phyloP scores from a whole-genome alignment of 2,888 invertebrate species.

The Scotopteryx bipunctaria region DNA sequence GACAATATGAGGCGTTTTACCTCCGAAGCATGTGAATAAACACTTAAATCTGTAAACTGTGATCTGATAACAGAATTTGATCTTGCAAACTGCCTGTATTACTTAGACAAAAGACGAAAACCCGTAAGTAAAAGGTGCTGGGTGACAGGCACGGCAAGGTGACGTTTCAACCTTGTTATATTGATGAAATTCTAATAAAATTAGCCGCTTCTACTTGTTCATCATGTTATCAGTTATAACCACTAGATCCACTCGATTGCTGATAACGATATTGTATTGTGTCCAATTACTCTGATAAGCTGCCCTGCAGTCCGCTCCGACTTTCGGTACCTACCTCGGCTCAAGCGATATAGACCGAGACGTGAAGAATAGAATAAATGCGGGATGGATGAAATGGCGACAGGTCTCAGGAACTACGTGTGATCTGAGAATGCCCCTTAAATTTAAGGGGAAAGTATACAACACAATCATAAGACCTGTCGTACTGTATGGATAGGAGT shows the following conservation, averaged over 20 bases:
- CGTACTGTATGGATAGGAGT: too few relatives aligned
- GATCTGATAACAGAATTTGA: neutral
- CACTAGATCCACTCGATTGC: slow-evolving; percentile 1
- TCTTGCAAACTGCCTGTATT: neutral
- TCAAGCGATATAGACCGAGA: too few relatives aligned
- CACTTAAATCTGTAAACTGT: neutral
- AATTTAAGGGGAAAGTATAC: too few relatives aligned
- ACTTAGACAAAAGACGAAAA: neutral
- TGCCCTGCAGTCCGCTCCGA: neutral
- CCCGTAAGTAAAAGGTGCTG: slow-evolving; percentile 15
- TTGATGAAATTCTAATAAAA: slow-evolving; percentile 36
- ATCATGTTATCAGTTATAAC: slow-evolving; percentile 2
- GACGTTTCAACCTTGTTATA: slow-evolving; percentile 53
- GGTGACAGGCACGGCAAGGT: slow-evolving; percentile 48
- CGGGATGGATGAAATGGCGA: too few relatives aligned
- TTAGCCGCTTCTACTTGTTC: neutral
- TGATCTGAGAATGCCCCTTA: too few relatives aligned
- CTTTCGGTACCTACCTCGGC: too few relatives aligned
- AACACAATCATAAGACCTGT: too few relatives aligned
- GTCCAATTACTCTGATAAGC: slow-evolving; percentile 4
- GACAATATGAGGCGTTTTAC: slow-evolving; percentile 2
- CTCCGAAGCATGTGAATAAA: slow-evolving; percentile 8
- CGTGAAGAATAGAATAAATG: too few relatives aligned
- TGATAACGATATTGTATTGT: slow-evolving; percentile 4
- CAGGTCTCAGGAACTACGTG: too few relatives aligned